phyloP scores from a whole-genome alignment of 2,113 vertebrate genomes.

The Amphilophus citrinellus region DNA sequence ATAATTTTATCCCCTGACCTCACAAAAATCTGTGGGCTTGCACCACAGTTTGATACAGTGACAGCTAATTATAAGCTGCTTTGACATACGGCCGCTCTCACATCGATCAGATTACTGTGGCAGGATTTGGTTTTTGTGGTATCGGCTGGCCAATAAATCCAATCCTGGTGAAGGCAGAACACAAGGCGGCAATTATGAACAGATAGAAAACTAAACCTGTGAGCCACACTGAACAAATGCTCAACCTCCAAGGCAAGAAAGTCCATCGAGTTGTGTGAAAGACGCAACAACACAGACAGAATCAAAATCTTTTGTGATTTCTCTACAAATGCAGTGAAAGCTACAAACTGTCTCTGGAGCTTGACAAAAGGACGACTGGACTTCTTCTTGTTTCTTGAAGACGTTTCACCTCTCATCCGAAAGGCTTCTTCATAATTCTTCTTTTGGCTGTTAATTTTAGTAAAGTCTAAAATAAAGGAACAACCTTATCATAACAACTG shows the following conservation, averaged over 20 bases:
- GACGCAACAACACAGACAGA: background rate
- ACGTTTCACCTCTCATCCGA: no score
- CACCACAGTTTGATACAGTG: constrained; percentile 4
- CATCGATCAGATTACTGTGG: constrained; percentile 28
- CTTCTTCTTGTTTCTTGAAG: no score
- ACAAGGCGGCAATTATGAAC: constrained; percentile 30
- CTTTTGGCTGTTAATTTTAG: background rate
- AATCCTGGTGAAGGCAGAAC: constrained; percentile 12
- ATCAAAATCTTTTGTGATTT: background rate
- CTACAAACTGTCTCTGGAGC: background rate
- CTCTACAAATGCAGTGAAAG: background rate
- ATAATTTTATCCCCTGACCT: constrained; percentile 39
- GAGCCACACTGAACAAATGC: background rate
- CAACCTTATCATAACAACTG: background rate
- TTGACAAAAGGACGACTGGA: no score
- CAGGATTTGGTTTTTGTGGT: constrained; percentile 41
- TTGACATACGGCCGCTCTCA: constrained; percentile 5
- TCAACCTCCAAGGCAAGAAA: background rate
- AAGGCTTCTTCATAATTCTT: background rate
- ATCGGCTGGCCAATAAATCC: constrained; percentile 35
- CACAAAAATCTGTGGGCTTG: background rate
- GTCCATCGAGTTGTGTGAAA: background rate
- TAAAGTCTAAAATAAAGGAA: background rate
- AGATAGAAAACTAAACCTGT: constrained; percentile 10
- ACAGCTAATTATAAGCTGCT: constrained; percentile 27